Conservation (phyloP, 2,888 invertebrate species). For the Arctia plantaginis region DNA sequence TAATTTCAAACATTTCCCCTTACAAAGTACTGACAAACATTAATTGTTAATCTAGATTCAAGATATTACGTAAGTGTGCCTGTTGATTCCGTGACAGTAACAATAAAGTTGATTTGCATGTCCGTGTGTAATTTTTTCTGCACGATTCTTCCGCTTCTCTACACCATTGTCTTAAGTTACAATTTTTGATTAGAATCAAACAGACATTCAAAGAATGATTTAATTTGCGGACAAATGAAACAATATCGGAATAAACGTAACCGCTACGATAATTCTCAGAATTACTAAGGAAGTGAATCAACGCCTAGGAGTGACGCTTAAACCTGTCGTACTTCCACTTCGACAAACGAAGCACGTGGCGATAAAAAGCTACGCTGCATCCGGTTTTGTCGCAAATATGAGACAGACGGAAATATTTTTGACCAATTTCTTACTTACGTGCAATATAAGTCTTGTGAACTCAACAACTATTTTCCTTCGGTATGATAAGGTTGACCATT, state of each 20-base stretch:
- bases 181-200: conserved; percentile 45
- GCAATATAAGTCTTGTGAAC: background rate
- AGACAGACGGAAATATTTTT: conserved; percentile 73
- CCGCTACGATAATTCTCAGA: conserved; percentile 58
- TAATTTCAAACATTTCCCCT: conserved; percentile 14
- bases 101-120: conserved; percentile 74
- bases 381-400: conserved; percentile 70
- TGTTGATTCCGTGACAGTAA: conserved; percentile 62
- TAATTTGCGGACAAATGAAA: conserved; percentile 16
- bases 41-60: conserved; percentile 26
- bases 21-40: background rate
- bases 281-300: conserved; percentile 64
- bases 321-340: conserved; percentile 52
- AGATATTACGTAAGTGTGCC: conserved; percentile 47
- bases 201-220: conserved; percentile 19
- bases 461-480: background rate
- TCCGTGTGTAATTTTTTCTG: conserved; percentile 61
- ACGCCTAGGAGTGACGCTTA: conserved; percentile 50
- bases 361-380: conserved; percentile 70
- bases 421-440: background rate
- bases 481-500: background rate
- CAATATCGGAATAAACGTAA: conserved; percentile 29
- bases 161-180: conserved; percentile 63
- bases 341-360: conserved; percentile 70
- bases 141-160: conserved; percentile 68